Conservation (phyloP, 2,797 vertebrate genomes). For the Astyanax mexicanus region DNA sequence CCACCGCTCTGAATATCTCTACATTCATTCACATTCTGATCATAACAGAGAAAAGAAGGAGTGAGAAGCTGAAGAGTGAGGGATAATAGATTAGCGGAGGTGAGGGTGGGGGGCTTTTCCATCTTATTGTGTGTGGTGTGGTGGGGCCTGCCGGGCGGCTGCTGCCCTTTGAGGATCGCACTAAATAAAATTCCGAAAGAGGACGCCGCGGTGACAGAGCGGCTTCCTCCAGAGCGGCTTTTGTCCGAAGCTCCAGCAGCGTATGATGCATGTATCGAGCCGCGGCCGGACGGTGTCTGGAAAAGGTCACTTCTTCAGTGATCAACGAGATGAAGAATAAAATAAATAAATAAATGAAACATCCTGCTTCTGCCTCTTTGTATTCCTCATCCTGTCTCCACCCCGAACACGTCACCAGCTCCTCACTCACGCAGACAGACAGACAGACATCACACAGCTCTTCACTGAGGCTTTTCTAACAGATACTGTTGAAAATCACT, state of each 20-base stretch:
- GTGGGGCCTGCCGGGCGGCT: constrained; percentile 60
- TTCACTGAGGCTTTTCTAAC: constrained; percentile 16
- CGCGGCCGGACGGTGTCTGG: constrained; percentile 65
- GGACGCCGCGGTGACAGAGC: constrained; percentile 62
- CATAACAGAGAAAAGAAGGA: constrained; percentile 51
- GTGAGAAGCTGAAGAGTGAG: constrained; percentile 58
- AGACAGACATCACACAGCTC: constrained; percentile 50
- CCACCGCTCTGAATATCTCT: no score
- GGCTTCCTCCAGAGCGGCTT: constrained; percentile 43
- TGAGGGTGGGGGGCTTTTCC: background rate
- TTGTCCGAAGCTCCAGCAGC: constrained; percentile 61
- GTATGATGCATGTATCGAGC: constrained; percentile 67
- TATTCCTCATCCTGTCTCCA: constrained; percentile 20
- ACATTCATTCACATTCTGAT: background rate
- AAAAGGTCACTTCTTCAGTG: constrained; percentile 67
- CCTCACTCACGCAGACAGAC: background rate
- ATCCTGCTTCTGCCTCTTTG: constrained; percentile 11
- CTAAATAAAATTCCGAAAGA: constrained; percentile 54
- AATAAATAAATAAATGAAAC: background rate
- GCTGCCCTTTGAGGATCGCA: constrained; percentile 63
- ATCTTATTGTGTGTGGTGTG: constrained; percentile 43
- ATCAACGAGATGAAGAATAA: constrained; percentile 49
- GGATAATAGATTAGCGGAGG: constrained; percentile 60
- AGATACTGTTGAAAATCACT: background rate
- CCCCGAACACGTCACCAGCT: constrained; percentile 10